A percentile compares a stretch with the other conserved stretches of the same genome.
These are phyloP conservation scores for Amitus sp. DNA, from an alignment of 2,888 invertebrate genomes.

Conservation along the genomic window DNA sequence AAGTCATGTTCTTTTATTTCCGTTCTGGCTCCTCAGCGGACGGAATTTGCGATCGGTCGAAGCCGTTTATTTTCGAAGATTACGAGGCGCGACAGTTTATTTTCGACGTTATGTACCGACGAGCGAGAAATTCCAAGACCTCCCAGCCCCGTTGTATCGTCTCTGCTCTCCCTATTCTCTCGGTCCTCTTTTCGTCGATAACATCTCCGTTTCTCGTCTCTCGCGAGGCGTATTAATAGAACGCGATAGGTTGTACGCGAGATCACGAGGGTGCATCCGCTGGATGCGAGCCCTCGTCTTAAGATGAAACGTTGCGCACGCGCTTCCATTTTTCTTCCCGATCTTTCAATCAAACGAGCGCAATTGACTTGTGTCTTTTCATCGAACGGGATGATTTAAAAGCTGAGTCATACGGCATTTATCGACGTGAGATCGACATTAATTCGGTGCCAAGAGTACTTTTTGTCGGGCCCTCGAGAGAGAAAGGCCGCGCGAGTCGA, in stretches of 20 bases:
- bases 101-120: slow-evolving; percentile 45
- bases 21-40: slow-evolving; percentile 35
- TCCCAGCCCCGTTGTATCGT: slow-evolving; percentile 31
- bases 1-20: slow-evolving; percentile 42
- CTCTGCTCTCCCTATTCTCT: slow-evolving; percentile 37
- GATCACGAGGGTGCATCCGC: slow-evolving; percentile 2
- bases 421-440: slow-evolving; percentile 12
- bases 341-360: no score
- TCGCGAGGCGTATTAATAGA: slow-evolving; percentile 46
- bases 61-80: slow-evolving; percentile 48
- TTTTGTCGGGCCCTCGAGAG: slow-evolving; percentile 14
- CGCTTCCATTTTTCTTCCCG: no score
- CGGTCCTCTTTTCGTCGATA: slow-evolving; percentile 43
- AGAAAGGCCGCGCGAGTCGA: slow-evolving; percentile 24
- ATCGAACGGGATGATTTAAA: not conserved
- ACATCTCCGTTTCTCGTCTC: slow-evolving; percentile 37
- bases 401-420: not conserved
- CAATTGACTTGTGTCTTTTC: no score
- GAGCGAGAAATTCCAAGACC: slow-evolving; percentile 42
- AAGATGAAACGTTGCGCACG: not conserved
- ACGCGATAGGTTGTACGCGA: slow-evolving; percentile 32
- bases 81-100: slow-evolving; percentile 50
- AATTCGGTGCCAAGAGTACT: slow-evolving; percentile 15
- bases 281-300: not conserved
- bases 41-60: slow-evolving; percentile 44